A percentile compares a stretch with the other conserved stretches of the same genome.
Evolutionary conservation across 2,797 vertebrate genomes (phyloP).

Genomic region (Pygocentrus nattereri): DNA sequence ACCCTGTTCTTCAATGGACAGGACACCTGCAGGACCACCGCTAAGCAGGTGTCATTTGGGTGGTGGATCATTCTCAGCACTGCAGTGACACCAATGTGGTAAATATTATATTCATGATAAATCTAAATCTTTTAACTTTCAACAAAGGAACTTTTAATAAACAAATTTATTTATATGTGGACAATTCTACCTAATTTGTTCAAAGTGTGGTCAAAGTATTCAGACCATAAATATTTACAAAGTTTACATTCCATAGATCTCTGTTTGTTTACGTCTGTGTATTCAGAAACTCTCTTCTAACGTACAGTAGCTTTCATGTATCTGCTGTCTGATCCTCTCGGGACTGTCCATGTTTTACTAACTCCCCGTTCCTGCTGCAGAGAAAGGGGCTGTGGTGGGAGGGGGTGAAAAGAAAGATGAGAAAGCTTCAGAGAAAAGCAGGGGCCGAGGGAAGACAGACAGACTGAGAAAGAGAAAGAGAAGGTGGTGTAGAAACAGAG

Average conservation of each 20-base stretch:
- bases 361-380: slow-evolving; percentile 6
- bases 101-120: too few relatives aligned
- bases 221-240: too few relatives aligned
- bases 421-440: slow-evolving; percentile 37
- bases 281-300: slow-evolving; percentile 9
- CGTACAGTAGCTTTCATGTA: slow-evolving; percentile 2
- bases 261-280: slow-evolving; percentile 21
- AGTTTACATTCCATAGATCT: slow-evolving; percentile 10
- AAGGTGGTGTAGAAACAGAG: slow-evolving; percentile 18
- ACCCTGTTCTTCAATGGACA: too few relatives aligned
- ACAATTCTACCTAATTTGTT: too few relatives aligned
- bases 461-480: slow-evolving; percentile 25
- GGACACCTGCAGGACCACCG: too few relatives aligned
- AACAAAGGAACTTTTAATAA: too few relatives aligned
- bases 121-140: too few relatives aligned
- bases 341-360: background rate
- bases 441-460: slow-evolving; percentile 54
- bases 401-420: slow-evolving; percentile 1
- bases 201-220: too few relatives aligned
- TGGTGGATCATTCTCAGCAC: too few relatives aligned
- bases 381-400: background rate
- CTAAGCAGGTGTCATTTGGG: too few relatives aligned
- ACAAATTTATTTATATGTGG: too few relatives aligned
- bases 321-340: slow-evolving; percentile 17
- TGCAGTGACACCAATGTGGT: too few relatives aligned